Conservation (phyloP, 2,888 invertebrate species). For the Tenthredo distinguenda region DNA sequence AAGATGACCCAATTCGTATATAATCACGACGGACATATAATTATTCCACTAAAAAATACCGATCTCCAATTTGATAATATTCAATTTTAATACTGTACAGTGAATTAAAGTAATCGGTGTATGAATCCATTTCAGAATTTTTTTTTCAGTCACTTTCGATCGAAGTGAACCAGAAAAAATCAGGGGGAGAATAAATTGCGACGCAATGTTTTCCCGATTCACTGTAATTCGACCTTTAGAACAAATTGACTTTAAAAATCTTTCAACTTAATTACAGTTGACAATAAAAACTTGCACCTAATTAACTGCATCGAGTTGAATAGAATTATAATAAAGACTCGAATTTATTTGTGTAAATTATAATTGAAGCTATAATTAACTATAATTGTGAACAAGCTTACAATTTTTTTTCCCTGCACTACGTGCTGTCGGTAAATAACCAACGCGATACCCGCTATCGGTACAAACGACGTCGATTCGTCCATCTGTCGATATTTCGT, state of each 20-base stretch:
- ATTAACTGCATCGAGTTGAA: neutral
- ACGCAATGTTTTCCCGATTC: neutral
- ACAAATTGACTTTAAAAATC: neutral
- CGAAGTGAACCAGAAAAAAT: neutral
- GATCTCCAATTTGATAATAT: neutral
- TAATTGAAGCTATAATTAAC: neutral
- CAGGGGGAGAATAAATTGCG: neutral
- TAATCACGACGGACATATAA: neutral
- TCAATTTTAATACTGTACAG: neutral
- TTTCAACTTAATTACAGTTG: neutral
- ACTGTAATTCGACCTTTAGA: neutral
- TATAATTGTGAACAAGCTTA: neutral
- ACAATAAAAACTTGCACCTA: neutral
- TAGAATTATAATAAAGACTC: neutral
- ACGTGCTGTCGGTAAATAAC: neutral
- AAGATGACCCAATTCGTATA: slow-evolving; percentile 30
- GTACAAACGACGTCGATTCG: neutral
- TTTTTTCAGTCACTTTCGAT: neutral
- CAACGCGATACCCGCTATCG: neutral
- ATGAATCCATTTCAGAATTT: neutral
- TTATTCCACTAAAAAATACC: slow-evolving; percentile 10
- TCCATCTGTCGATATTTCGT: neutral
- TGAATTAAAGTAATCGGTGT: neutral
- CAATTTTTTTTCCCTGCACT: neutral
- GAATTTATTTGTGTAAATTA: neutral